Conservation (phyloP, 2,797 vertebrate species). For the Mus minutoides region DNA sequence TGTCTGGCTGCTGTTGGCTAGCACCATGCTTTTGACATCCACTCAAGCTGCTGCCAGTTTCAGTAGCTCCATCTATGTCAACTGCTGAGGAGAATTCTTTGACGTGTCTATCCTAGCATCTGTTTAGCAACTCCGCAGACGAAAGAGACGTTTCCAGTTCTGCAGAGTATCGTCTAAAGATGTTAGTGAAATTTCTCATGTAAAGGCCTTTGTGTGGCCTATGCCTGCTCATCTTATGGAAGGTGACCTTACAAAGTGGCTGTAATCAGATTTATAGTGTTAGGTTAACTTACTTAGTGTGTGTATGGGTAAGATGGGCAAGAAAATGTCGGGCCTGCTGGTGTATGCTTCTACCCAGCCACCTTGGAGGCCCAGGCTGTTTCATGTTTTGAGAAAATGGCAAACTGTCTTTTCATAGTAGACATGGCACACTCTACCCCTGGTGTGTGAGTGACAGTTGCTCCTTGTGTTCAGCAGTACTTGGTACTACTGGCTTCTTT, state of each 20-base stretch:
- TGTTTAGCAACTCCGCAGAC: background rate
- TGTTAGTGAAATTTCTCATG: background rate
- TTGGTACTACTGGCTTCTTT: background rate
- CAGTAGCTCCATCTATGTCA: slow-evolving; percentile 2
- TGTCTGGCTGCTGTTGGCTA: background rate
- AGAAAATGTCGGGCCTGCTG: background rate
- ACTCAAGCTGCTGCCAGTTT: background rate
- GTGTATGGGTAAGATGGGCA: background rate
- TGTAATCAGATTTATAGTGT: background rate
- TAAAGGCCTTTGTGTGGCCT: background rate
- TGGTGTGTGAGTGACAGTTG: background rate
- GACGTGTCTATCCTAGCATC: no score
- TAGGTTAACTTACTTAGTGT: background rate
- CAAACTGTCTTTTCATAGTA: background rate
- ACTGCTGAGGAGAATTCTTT: background rate
- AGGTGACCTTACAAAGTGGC: background rate
- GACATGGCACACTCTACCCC: background rate
- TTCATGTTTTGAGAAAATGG: background rate
- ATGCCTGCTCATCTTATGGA: background rate
- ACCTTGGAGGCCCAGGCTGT: background rate
- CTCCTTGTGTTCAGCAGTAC: background rate
- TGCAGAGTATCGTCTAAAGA: background rate
- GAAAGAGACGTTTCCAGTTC: background rate
- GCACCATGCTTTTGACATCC: background rate
- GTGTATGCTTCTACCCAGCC: background rate